A percentile compares a stretch with the other conserved stretches of the same genome.
Conservation (phyloP, 2,888 invertebrate species). For the Bembecia ichneumoniformis region DNA sequence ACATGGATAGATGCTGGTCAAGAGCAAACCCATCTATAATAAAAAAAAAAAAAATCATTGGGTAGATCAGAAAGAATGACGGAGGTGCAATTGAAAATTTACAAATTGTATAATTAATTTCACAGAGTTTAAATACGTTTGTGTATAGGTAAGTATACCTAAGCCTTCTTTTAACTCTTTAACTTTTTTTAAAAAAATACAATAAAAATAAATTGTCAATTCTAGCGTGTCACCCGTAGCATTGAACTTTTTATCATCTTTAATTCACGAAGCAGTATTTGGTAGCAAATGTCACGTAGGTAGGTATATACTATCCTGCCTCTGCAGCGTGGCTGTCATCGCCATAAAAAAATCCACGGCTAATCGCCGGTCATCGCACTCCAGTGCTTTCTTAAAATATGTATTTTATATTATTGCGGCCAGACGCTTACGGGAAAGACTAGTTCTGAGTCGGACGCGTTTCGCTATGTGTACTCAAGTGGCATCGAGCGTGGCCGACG, state of each 20-base stretch:
- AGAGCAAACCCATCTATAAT: too few species aligned
- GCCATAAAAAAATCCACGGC: constrained; percentile 45
- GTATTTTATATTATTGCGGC: constrained; percentile 15
- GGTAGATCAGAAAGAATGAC: too few species aligned
- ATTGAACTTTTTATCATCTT: neutral
- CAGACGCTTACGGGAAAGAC: constrained; percentile 43
- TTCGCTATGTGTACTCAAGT: constrained; percentile 49
- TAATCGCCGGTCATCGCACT: constrained; percentile 63
- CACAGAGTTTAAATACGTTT: too few species aligned
- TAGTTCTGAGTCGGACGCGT: constrained; percentile 31
- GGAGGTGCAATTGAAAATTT: too few species aligned
- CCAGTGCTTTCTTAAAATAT: constrained; percentile 38
- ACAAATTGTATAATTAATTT: too few species aligned
- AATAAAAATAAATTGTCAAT: neutral
- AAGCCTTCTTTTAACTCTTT: too few species aligned
- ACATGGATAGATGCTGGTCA: too few species aligned
- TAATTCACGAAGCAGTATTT: neutral
- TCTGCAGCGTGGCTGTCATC: constrained; percentile 15
- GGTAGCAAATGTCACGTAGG: neutral
- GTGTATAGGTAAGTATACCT: too few species aligned
- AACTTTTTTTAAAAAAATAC: too few species aligned
- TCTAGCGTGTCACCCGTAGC: too few species aligned
- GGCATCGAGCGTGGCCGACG: constrained; percentile 26
- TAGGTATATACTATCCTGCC: constrained; percentile 57
- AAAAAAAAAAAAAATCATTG: too few species aligned